Conservation (phyloP, 2,888 invertebrate species). For the Watsonalla cultraria region DNA sequence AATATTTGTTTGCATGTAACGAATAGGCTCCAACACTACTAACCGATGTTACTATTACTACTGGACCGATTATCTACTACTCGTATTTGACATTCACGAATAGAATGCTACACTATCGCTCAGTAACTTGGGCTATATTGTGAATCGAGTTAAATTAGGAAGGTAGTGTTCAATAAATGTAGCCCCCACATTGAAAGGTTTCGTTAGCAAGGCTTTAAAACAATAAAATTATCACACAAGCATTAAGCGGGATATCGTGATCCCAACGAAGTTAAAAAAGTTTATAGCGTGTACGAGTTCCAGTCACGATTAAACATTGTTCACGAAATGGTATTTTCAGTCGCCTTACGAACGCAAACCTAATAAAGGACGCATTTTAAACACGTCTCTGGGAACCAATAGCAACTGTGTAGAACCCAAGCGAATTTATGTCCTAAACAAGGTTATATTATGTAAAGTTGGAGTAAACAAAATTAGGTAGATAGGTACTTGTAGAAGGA, state of each 20-base stretch:
- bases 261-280: not conserved
- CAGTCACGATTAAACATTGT: not conserved
- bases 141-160: too few species aligned
- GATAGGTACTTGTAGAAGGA: slow-evolving; percentile 18
- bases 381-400: not conserved
- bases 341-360: not conserved
- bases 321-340: not conserved
- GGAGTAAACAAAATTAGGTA: slow-evolving; percentile 46
- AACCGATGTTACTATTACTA: too few species aligned
- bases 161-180: not conserved
- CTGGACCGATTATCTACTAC: too few species aligned
- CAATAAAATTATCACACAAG: not conserved
- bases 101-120: too few species aligned
- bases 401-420: slow-evolving; percentile 2
- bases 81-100: too few species aligned
- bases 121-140: too few species aligned
- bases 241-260: not conserved
- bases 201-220: not conserved
- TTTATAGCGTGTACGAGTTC: not conserved
- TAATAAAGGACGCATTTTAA: not conserved
- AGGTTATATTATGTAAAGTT: slow-evolving; percentile 34
- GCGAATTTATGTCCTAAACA: slow-evolving; percentile 29
- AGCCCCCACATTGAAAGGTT: not conserved
- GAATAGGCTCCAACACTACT: too few species aligned
- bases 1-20: too few species aligned